phyloP scores from a whole-genome alignment of 2,888 invertebrate species.

The Rhopalosiphum nymphaeae region DNA sequence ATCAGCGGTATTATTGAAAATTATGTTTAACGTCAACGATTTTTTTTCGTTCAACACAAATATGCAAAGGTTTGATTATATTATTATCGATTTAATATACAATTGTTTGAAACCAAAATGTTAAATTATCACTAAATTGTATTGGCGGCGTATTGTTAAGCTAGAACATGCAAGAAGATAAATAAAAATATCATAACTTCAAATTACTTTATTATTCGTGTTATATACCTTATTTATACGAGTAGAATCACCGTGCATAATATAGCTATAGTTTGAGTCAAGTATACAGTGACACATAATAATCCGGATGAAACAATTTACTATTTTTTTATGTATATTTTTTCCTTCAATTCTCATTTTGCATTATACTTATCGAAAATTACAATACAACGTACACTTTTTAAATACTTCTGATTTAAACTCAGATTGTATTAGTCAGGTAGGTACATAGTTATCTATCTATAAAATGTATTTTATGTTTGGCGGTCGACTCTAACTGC shows the following conservation, averaged over 20 bases:
- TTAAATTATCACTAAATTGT: constrained; percentile 2
- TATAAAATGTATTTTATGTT: neutral
- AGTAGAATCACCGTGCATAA: neutral
- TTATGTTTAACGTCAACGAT: neutral
- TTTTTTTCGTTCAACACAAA: neutral
- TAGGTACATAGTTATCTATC: too few relatives aligned
- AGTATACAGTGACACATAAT: neutral
- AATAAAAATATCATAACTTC: neutral
- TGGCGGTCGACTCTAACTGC: neutral
- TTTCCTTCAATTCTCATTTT: neutral
- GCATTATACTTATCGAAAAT: neutral
- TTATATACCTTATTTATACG: neutral
- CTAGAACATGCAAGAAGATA: neutral
- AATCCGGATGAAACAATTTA: neutral
- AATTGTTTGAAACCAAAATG: neutral
- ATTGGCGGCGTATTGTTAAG: neutral
- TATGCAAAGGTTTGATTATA: neutral
- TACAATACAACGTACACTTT: neutral
- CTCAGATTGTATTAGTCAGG: neutral
- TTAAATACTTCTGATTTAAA: neutral
- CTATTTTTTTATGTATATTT: neutral
- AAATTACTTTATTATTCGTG: constrained; percentile 8
- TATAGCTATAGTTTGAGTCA: neutral
- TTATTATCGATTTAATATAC: neutral
- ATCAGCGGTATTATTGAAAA: neutral